These are phyloP conservation scores for Oscheius onirici DNA, from an alignment of 2,888 invertebrate genomes.

Conservation along the genomic window DNA sequence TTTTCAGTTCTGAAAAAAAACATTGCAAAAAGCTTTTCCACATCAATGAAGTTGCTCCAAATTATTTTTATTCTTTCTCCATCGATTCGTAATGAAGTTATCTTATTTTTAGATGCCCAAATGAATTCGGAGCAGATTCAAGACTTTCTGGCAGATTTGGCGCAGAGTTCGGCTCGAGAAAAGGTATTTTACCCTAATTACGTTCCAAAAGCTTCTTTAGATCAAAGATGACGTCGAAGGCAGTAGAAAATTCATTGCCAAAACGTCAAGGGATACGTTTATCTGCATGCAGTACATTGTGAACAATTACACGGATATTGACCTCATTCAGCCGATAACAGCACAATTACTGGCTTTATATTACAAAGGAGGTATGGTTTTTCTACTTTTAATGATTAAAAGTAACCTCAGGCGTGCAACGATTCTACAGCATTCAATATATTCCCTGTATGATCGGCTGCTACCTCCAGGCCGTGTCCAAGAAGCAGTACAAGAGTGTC, in stretches of 20 bases:
- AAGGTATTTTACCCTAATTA: background rate
- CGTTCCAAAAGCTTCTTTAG: background rate
- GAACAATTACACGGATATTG: slow-evolving; percentile 66
- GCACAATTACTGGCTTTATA: slow-evolving; percentile 68
- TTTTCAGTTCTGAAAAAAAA: too few relatives aligned
- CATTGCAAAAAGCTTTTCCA: too few relatives aligned
- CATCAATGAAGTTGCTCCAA: too few relatives aligned
- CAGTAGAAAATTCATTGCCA: slow-evolving; percentile 14
- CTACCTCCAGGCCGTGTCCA: slow-evolving; percentile 60
- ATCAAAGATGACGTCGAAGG: slow-evolving; percentile 19
- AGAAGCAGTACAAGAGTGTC: slow-evolving; percentile 59
- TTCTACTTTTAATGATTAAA: background rate
- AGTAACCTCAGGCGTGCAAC: slow-evolving; percentile 49
- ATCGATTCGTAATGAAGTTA: too few relatives aligned
- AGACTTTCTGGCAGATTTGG: slow-evolving; percentile 28
- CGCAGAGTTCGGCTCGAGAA: background rate
- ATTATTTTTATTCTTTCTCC: too few relatives aligned
- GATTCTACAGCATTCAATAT: slow-evolving; percentile 65
- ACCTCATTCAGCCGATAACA: slow-evolving; percentile 64
- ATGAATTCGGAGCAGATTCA: slow-evolving; percentile 36
- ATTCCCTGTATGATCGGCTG: slow-evolving; percentile 61
- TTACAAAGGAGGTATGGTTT: slow-evolving; percentile 61
- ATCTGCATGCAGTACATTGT: slow-evolving; percentile 53
- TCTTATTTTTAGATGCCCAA: slow-evolving; percentile 20
- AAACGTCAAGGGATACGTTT: slow-evolving; percentile 17